Evolutionary conservation across 2,797 vertebrate genomes (phyloP).

Genomic region (Vireo griseus): DNA sequence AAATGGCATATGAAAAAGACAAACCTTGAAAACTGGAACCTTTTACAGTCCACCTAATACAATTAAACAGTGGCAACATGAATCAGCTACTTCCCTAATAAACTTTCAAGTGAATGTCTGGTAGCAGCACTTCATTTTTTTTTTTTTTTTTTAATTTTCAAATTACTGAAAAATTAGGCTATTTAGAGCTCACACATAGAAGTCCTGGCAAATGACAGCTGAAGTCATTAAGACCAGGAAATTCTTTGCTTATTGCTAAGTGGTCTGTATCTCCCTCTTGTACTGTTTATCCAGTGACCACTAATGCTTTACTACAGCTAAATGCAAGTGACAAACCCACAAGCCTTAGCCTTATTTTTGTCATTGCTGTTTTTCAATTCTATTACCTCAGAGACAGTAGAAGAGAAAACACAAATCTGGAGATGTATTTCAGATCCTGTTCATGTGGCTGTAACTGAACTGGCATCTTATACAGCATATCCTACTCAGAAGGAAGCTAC

Average conservation of each 20-base stretch:
- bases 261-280: not conserved
- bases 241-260: not conserved
- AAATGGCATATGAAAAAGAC: slow-evolving; percentile 19
- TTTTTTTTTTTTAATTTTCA: not conserved
- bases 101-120: not conserved
- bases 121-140: not conserved
- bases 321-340: not conserved
- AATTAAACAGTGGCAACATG: slow-evolving; percentile 2
- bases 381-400: not conserved
- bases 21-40: slow-evolving; percentile 34
- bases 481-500: not conserved
- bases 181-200: not conserved
- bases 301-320: not conserved
- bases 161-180: not conserved
- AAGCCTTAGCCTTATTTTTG: not conserved
- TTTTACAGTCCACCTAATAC: slow-evolving; percentile 27
- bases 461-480: not conserved
- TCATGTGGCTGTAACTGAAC: not conserved
- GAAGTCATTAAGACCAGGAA: not conserved
- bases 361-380: not conserved
- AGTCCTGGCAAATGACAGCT: not conserved
- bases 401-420: not conserved
- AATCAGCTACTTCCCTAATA: slow-evolving; percentile 9
- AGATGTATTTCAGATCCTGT: not conserved
- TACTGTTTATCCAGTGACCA: not conserved